Evolutionary conservation across 2,888 invertebrate species (phyloP), one percentile per base, ranked within the genome.

Genomic region (Sialis lutaria): DNA sequence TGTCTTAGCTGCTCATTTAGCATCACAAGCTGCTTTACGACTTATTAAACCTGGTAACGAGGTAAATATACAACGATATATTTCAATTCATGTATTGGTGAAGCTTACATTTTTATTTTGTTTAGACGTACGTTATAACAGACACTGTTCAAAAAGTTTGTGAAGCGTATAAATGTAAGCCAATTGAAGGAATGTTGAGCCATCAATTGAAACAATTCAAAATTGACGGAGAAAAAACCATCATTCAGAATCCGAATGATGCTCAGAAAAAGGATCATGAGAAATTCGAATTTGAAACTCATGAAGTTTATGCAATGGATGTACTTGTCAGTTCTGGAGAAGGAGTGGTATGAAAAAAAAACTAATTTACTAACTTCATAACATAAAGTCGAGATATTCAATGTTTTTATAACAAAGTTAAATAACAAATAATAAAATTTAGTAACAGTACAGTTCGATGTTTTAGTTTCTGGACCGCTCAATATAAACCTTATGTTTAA

Each of bases 281-380:
- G 65, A 96, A 96, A 64, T 88, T 85, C 60, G 88, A 86, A 50
- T 81, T 99, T 63, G 95, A 95, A 63, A 84, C 86, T 46, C 85
- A 96, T 65, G 98, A 99, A 70, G 97, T 96, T 1, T 98, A 95
- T 68, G 96, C 91, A 31, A 87, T 98, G 75, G 97, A 97, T 71
- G 90, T 98, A n/a, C 76, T 99, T 49, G 77, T 98, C 50, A 91
- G 93, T 58, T 84, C 91, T 48, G 97, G 97, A 44, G 95, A 95
- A 62, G 95, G 93, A 59, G 79, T 87, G 64, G 85, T 85, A 67
- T 68, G 76, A 69, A 45, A 22, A 42, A 22, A 45, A 22, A 22
- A 2, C 22, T 22, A 22, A 22, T 4, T 22, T 22, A 22, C 22
- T 22, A 22, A 22, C 22, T 22, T 22, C 22, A 22, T 4, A 22